Conservation (phyloP, 1,140 invertebrate species). For the Drosophila sechellia region DNA sequence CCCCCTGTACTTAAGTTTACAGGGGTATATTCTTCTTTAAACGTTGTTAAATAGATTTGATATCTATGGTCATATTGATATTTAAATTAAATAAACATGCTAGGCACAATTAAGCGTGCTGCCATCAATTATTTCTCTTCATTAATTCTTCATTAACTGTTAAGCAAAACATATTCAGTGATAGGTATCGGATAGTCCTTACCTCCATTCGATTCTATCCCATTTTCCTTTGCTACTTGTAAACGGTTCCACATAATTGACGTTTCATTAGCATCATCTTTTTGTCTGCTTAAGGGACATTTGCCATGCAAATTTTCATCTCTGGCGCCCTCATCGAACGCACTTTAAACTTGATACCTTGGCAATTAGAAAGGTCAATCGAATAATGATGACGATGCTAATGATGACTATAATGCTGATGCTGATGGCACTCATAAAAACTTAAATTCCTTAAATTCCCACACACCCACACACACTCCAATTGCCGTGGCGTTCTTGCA, state of each 20-base stretch:
- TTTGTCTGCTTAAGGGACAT: slow-evolving; percentile 39
- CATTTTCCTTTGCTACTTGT: slow-evolving; percentile 15
- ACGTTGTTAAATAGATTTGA: too few relatives aligned
- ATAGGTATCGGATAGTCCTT: slow-evolving; percentile 1
- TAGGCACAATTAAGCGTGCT: too few relatives aligned
- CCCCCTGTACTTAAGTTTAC: background rate
- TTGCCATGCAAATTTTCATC: slow-evolving; percentile 59
- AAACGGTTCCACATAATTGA: slow-evolving; percentile 75
- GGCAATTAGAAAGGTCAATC: slow-evolving; percentile 68
- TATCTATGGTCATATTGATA: background rate
- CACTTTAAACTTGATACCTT: slow-evolving; percentile 58
- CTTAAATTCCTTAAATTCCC: slow-evolving; percentile 38
- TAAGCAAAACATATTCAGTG: too few relatives aligned
- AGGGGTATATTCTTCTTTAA: background rate
- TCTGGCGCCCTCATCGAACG: slow-evolving; percentile 1
- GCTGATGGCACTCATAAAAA: slow-evolving; percentile 40
- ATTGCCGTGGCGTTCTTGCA: background rate
- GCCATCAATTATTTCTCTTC: too few relatives aligned
- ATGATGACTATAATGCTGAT: slow-evolving; percentile 15
- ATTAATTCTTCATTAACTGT: background rate
- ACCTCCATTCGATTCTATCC: background rate
- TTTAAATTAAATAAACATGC: too few relatives aligned
- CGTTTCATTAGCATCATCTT: slow-evolving; percentile 74
- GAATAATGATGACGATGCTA: slow-evolving; percentile 26
- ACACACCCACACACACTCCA: slow-evolving; percentile 15